phyloP scores from a whole-genome alignment of 2,113 vertebrate species.

The Thymallus thymallus region DNA sequence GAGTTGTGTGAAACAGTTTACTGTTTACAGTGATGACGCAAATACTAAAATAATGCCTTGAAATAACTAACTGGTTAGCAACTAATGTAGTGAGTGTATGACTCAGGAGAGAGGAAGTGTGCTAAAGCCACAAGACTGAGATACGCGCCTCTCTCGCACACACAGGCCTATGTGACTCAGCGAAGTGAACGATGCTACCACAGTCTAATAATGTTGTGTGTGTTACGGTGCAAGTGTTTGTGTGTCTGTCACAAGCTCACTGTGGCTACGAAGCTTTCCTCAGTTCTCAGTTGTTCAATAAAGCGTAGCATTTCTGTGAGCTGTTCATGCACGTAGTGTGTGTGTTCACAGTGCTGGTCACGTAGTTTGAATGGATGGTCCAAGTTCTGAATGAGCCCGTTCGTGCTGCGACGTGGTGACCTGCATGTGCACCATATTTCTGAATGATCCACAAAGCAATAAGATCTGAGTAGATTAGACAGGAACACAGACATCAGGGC shows the following conservation, averaged over 20 bases:
- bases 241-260: slow-evolving; percentile 34
- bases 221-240: too few relatives aligned
- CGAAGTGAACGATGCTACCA: too few relatives aligned
- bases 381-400: slow-evolving; percentile 50
- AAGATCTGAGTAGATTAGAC: not conserved
- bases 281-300: slow-evolving; percentile 54
- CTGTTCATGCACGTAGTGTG: slow-evolving; percentile 61
- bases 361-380: slow-evolving; percentile 59
- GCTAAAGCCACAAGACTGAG: slow-evolving; percentile 25
- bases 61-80: slow-evolving; percentile 4
- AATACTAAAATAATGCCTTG: not conserved
- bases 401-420: not conserved
- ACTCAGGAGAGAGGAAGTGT: slow-evolving; percentile 45
- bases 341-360: slow-evolving; percentile 56
- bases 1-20: not conserved
- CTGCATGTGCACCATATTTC: not conserved
- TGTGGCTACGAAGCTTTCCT: slow-evolving; percentile 28
- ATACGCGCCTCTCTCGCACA: too few relatives aligned
- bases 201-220: not conserved
- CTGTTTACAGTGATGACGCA: not conserved
- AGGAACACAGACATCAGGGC: not conserved
- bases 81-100: not conserved
- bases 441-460: not conserved
- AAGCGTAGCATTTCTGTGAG: slow-evolving; percentile 46
- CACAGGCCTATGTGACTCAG: not conserved